Evolutionary conservation across 2,888 invertebrate species (phyloP), one percentile per base, ranked within the genome.

Genomic region (Tetragonisca angustula): DNA sequence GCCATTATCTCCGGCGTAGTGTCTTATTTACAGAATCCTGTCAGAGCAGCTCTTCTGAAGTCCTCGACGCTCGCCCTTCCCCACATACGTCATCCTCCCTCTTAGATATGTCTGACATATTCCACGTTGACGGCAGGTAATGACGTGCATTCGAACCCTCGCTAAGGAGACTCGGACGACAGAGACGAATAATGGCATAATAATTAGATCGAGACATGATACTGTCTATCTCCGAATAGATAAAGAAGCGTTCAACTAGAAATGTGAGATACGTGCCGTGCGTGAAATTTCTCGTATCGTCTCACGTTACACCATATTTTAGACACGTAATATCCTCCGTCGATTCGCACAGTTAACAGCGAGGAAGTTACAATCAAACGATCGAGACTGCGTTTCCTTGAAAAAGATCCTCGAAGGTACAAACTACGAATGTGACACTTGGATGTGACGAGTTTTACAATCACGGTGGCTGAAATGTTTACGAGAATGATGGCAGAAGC

Each of bases 11-110:
- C 74, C 21, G 56, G 32, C 15, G 79, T 76, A 69, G 76, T 84
- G 84, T 75, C 81, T 87, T 89, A 89, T 86, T 89, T 89, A 84
- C 80, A 79, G 83, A 84, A 76, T 80, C 76, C 81, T 76, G 87
- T 89, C 84, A 73, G 65, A 61, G 32, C 61, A 71, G 69, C 71
- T 59, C 80, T 85, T 65, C 81, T 79, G 54, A 64, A 70, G 73
- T 81, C 70, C 85, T 79, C 83, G 24, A 5, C 52, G 56, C 27
- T 77, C 74, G 43, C 71, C 78, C 82, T 71, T 50, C 70, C 67
- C 67, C 17, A 73, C 69, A 72, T 75, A 61, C 65, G 77, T 79
- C 76, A 80, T 75, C 79, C 71, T 79, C 76, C 75, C 87, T 83
- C 85, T 77, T 86, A 76, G 84, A 84, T 68, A 79, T 71, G 71